Conservation (phyloP, 2,113 vertebrate species). For the Sceloporus undulatus region DNA sequence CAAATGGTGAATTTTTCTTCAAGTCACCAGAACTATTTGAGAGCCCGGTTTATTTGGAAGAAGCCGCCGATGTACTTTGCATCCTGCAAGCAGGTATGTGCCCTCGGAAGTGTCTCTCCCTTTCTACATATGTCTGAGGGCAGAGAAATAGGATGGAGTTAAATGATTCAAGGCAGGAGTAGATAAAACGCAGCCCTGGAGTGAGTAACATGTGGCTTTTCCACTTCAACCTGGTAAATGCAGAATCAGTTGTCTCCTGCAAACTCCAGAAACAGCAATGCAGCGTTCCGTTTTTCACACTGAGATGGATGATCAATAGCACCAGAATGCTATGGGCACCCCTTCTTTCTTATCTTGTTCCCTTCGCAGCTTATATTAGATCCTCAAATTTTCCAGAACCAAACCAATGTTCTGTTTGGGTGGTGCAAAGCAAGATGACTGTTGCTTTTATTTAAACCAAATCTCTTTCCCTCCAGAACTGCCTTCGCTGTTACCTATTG, state of each 20-base stretch:
- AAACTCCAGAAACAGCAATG: no score
- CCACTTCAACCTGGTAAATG: no score
- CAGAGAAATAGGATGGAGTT: not conserved
- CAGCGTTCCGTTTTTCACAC: no score
- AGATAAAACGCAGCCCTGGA: no score
- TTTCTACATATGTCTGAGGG: not conserved
- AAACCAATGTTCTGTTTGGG: no score
- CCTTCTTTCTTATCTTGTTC: not conserved
- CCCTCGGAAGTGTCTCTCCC: not conserved
- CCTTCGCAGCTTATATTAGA: not conserved
- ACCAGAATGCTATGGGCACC: no score
- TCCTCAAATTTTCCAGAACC: no score
- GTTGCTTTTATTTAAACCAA: not conserved
- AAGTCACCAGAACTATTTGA: constrained; percentile 98
- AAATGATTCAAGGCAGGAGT: not conserved
- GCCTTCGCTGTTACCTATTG: constrained; percentile 92
- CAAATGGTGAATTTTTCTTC: constrained; percentile 93
- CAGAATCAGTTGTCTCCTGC: no score
- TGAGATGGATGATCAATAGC: no score
- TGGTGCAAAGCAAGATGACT: no score
- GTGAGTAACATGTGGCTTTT: no score
- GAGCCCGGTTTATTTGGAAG: constrained; percentile 95
- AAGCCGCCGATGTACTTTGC: constrained; percentile 98
- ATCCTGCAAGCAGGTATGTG: constrained; percentile 96
- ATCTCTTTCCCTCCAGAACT: constrained; percentile 81